A percentile compares a stretch with the other conserved stretches of the same genome.
Conservation (phyloP, 2,797 vertebrate species). For the Microchirus variegatus region DNA sequence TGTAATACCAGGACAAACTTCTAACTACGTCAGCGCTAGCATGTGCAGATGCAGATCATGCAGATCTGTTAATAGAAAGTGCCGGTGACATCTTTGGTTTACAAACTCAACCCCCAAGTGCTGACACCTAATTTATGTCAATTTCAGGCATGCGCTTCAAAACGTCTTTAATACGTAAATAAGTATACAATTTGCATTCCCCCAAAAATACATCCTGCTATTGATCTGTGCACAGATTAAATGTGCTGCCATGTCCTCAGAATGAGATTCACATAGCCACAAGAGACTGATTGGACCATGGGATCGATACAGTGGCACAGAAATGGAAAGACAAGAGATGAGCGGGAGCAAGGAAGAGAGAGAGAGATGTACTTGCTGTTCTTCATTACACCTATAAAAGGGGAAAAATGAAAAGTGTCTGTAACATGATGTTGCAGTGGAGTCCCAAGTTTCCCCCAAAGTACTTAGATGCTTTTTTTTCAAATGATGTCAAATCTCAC, state of each 20-base stretch:
- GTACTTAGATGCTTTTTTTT: conserved; percentile 27
- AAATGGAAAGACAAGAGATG: conserved; percentile 61
- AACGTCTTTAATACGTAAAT: conserved; percentile 23
- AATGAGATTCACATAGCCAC: conserved; percentile 74
- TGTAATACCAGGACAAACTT: conserved; percentile 1
- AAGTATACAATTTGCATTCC: conserved; percentile 42
- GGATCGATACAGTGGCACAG: conserved; percentile 71
- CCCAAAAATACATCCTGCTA: conserved; percentile 47
- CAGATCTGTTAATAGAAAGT: background rate
- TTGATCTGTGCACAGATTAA: conserved; percentile 67
- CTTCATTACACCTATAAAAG: conserved; percentile 76
- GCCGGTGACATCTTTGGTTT: background rate
- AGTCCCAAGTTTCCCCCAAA: conserved; percentile 26
- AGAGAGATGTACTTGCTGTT: conserved; percentile 58
- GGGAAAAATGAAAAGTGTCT: conserved; percentile 67
- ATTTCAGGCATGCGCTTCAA: background rate
- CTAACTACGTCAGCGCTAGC: background rate
- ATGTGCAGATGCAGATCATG: background rate
- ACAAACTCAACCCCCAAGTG: background rate
- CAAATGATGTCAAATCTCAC: background rate
- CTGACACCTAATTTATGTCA: background rate
- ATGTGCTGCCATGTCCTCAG: conserved; percentile 70
- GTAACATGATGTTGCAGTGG: conserved; percentile 44
- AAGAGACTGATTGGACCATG: conserved; percentile 72
- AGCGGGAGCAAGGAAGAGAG: conserved; percentile 46